phyloP scores from a whole-genome alignment of 2,113 vertebrate species.

The Microtus ochrogaster region DNA sequence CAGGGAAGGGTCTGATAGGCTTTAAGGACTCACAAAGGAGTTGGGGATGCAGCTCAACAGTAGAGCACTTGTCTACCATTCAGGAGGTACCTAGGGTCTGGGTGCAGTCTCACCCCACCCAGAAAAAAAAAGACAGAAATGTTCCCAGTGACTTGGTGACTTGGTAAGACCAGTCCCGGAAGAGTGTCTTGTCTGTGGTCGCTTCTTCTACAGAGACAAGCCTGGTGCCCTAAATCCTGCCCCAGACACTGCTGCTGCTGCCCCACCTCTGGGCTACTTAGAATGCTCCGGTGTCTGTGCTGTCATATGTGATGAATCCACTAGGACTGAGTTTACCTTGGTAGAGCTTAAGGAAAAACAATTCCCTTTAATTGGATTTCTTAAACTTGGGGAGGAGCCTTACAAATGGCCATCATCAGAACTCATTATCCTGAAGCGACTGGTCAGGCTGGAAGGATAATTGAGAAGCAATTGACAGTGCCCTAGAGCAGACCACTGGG shows the following conservation, averaged over 20 bases:
- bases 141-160: neutral
- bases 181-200: neutral
- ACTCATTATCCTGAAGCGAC: conserved; percentile 10
- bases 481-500: neutral
- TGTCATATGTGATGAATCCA: neutral
- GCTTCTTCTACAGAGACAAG: neutral
- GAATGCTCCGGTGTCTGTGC: neutral
- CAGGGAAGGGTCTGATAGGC: neutral
- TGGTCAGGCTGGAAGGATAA: conserved; percentile 12
- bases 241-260: neutral
- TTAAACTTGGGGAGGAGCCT: conserved; percentile 29
- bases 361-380: neutral
- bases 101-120: neutral
- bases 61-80: neutral
- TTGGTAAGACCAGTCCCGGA: conserved; percentile 8
- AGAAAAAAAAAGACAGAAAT: neutral
- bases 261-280: neutral
- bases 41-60: neutral
- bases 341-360: neutral
- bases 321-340: conserved; percentile 19
- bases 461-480: neutral
- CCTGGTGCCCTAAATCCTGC: neutral
- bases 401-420: neutral
- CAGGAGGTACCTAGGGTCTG: neutral
- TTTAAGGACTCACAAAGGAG: neutral